Conservation (phyloP, 2,113 vertebrate genomes). For the Pelobates fuscus region DNA sequence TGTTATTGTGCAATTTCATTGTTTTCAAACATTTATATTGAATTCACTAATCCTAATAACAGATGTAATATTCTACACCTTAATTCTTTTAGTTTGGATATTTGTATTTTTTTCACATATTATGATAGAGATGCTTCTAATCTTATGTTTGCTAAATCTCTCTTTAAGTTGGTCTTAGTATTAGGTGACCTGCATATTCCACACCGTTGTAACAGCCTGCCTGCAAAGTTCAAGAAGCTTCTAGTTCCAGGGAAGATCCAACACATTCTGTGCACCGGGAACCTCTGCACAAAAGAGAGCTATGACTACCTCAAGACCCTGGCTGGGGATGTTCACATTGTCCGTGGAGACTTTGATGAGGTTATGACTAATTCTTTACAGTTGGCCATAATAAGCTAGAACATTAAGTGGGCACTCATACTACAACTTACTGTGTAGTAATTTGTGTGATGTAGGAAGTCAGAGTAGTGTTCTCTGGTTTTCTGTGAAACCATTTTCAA, state of each 20-base stretch:
- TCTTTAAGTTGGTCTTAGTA: conserved; percentile 91
- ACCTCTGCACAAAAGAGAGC: conserved; percentile 98
- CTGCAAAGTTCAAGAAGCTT: conserved; percentile 97
- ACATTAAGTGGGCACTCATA: too few species aligned
- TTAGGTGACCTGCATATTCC: conserved; percentile 98
- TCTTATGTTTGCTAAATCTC: background rate
- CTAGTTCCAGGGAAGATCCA: conserved; percentile 98
- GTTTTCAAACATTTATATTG: too few species aligned
- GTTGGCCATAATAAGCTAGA: too few species aligned
- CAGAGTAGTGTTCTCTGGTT: too few species aligned
- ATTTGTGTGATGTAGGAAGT: too few species aligned
- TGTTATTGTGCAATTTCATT: too few species aligned
- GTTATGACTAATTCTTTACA: conserved; percentile 60
- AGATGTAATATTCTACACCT: too few species aligned
- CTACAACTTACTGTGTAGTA: too few species aligned
- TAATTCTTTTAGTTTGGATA: too few species aligned
- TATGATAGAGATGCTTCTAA: background rate
- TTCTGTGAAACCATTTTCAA: too few species aligned
- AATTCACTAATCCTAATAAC: too few species aligned
- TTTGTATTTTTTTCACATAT: too few species aligned
- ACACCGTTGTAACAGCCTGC: conserved; percentile 95
- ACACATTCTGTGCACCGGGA: conserved; percentile 97
- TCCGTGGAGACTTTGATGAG: conserved; percentile 98
- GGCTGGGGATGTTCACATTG: conserved; percentile 97
- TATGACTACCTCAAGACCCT: conserved; percentile 98